Base-by-base conservation (phyloP, 2,888 invertebrate genomes). In the Drosophila imparisetae region DNA sequence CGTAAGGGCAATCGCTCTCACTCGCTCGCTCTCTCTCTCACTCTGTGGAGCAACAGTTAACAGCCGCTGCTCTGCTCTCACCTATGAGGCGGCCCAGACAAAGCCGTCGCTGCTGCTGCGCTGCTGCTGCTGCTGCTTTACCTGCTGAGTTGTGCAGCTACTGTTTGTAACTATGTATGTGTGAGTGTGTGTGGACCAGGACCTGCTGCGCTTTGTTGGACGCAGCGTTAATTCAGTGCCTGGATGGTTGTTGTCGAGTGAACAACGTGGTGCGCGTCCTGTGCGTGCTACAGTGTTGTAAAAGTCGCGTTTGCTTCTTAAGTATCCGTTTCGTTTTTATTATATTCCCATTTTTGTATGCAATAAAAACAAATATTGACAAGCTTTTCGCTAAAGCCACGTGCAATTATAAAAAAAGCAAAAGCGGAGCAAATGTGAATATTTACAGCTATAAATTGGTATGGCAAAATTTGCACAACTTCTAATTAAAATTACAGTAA, bases 231-330 rank as follows among this genome's bases (percentile, higher is more conserved):
- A 72, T 83, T 91, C 85, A 92, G 92, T 92, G 92, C 92, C 92
- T 91, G 92, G 92, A 92, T 92, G 87, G 91, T 90, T 92, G 91
- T 91, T 92, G 91, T 85, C 88, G 84, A 86, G 92, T 89, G 85
- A 80, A 90, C 79, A 78, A 70, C 81, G 86, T 80, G 81, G 66
- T 69, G 50, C 68, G 74, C 81, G 80, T 38, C 27, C 27, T 55
- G 66, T 72, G 75, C 72, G 72, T 58, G 75, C 75, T 75, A 68
- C 61, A 70, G 61, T 72, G 66, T 66, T 66, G 73, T 68, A 74
- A 61, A 66, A 73, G 68, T 70, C 58, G 75, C 57, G 69, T 58
- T 69, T 42, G 40, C 45, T 49, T 49, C 18, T 65, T 40, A 65
- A 78, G 45, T 66, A 75, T 49, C 72, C 68, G 75, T 84, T 80